Evolutionary conservation across 2,888 invertebrate species (phyloP).

Genomic region (Scrobipalpa costella): DNA sequence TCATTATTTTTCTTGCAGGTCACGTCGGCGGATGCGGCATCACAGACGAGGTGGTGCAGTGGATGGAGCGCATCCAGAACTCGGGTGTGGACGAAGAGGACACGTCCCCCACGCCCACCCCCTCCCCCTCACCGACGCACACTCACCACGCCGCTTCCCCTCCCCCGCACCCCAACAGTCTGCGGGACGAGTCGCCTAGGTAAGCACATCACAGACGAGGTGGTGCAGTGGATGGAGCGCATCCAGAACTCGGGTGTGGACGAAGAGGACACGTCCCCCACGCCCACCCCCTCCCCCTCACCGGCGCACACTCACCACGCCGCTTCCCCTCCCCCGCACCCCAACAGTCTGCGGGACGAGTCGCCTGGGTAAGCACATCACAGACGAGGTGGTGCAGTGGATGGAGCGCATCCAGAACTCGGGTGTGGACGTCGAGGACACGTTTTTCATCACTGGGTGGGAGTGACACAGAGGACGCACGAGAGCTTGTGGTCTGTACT

Average conservation of each 20-base stretch:
- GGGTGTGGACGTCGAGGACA: conserved; percentile 81
- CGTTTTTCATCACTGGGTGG: too few species aligned
- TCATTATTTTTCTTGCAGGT: conserved; percentile 72
- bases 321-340: conserved; percentile 61
- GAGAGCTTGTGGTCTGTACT: too few species aligned
- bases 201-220: conserved; percentile 68
- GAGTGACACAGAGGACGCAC: too few species aligned
- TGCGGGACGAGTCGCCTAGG: conserved; percentile 72
- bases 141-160: conserved; percentile 53
- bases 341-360: conserved; percentile 73
- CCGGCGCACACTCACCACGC: conserved; percentile 49
- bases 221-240: conserved; percentile 95
- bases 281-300: conserved; percentile 50
- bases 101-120: conserved; percentile 41
- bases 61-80: conserved; percentile 96
- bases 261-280: conserved; percentile 58
- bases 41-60: conserved; percentile 91
- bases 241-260: conserved; percentile 90
- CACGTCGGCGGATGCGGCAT: conserved; percentile 94
- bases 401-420: conserved; percentile 95
- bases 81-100: conserved; percentile 83
- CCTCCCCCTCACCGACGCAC: conserved; percentile 46
- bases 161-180: conserved; percentile 69
- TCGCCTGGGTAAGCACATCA: conserved; percentile 79
- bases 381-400: conserved; percentile 93